Evolutionary conservation across 2,113 vertebrate genomes (phyloP).

Genomic region (Ancistrus triradiatus): DNA sequence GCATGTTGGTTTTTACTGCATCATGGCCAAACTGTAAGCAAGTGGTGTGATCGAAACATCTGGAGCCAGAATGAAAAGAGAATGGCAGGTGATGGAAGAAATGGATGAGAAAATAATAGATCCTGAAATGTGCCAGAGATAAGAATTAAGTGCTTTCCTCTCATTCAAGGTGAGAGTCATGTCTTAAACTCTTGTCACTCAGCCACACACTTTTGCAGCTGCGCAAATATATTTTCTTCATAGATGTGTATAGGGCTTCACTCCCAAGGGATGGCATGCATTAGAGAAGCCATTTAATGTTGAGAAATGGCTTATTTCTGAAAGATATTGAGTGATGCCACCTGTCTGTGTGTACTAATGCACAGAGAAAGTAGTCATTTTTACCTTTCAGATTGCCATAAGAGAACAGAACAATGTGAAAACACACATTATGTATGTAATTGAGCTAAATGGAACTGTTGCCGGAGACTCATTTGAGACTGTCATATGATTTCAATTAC

Average conservation of each 20-base stretch:
- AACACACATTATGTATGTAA: no score
- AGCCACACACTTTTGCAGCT: conserved; percentile 10
- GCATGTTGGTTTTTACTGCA: not conserved
- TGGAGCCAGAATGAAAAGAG: conserved; percentile 5
- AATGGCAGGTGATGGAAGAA: conserved; percentile 17
- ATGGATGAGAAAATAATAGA: conserved; percentile 14
- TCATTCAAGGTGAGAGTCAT: conserved; percentile 29
- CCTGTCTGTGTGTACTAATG: no score
- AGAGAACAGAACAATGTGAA: no score
- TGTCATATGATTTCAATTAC: no score
- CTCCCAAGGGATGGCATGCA: not conserved
- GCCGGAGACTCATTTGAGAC: no score
- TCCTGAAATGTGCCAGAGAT: conserved; percentile 7
- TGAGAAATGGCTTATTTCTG: conserved; percentile 19
- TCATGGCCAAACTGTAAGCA: conserved; percentile 13
- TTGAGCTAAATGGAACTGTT: no score
- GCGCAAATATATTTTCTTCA: not conserved
- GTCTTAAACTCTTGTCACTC: conserved; percentile 23
- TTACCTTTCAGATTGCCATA: no score
- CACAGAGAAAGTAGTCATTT: no score
- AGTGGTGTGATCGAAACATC: not conserved
- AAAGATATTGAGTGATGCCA: not conserved
- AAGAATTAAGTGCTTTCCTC: conserved; percentile 28
- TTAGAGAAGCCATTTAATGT: conserved; percentile 16
- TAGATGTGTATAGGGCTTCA: not conserved